Base-by-base conservation (phyloP, 2,888 invertebrate species). In the Calameuta filiformis region DNA sequence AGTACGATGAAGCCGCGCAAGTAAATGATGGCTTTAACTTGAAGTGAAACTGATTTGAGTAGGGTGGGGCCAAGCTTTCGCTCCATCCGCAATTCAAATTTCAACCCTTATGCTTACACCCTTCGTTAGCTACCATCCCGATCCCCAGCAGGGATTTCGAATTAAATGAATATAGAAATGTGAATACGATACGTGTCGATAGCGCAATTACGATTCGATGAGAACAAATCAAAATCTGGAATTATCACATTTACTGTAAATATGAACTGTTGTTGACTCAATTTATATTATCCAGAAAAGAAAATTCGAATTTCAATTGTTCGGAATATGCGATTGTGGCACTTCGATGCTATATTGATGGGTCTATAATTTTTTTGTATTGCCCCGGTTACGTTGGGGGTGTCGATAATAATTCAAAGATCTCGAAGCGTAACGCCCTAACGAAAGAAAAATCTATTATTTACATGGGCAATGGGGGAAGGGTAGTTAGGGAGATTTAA, bases 51-150 rank as follows among this genome's bases (percentile, higher is more conserved):
- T 87, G 87, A 89, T 88, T 87, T 83, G 81, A 85, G 81, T 82
- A 82, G 83, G 81, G 79, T 81, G 40, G 75, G 35, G 68, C 76
- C 30, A 77, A 56, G 77, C 74, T 76, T 69, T 75, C 33, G 75
- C 75, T 77, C 78, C 79, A 89, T 89, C 85, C 89, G 86, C 89
- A 89, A 89, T 89, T 88, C 87, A 88, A 78, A 89, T 89, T 87
- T 84, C 84, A 85, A 83, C 86, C 87, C 85, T 88, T 86, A 87
- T 87, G 88, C 86, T 86, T 85, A 83, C 84, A 81, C 79, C 82
- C 79, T 76, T 79, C 82, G 76, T 79, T 75, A 77, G 76, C 80
- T 74, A 76, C 80, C 77, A 34, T 73, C 84, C 23, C 83, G 82
- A 84, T 82, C 83, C 75, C 79, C 79, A 68, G 35, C 68, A 74